Base-by-base conservation (phyloP, 2,888 invertebrate genomes). In the Petrophora chlorosata region DNA sequence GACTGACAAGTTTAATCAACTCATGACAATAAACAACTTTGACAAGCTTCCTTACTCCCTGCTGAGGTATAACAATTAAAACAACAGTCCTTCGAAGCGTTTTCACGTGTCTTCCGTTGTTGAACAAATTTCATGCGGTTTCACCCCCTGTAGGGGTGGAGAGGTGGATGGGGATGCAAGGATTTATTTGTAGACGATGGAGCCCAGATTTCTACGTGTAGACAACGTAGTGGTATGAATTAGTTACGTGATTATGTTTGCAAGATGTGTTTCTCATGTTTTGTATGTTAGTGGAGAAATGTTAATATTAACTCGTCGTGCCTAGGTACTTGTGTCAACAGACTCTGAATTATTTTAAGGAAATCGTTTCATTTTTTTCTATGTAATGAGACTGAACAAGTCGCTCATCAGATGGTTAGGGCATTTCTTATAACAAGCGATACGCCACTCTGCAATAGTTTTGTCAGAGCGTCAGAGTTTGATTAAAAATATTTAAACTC, bases 161-260 rank as follows among this genome's bases (percentile, higher is more conserved):
- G 43, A 25, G 15, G 13, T 15, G 32, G 14, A 7, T n/a, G 16
- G 63, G 66, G 16, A 10, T 5, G 32, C 2, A 19, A 12, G 63
- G 66, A 61, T 67, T 73, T 75, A 73, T 76, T 72, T 69, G 68
- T 68, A 70, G 73, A 74, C 71, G 78, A 79, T 75, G 68, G 70
- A 76, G 78, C 78, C 70, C 77, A 77, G 81, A 80, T 82, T 82
- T 76, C 52, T 41, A 33, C 48, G 55, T 47, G 25, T 43, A 53
- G 54, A 41, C 32, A 30, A n/a, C n/a, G n/a, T n/a, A n/a, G 28
- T 41, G 38, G 32, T 41, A 41, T 42, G 42, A 53, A 39, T 42
- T 43, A 42, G 48, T 54, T 51, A 53, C 36, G 43, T 41, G 22
- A 28, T 38, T 47, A 14, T 13, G 45, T 28, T 28, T 14, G 22